Evolutionary conservation across 2,113 vertebrate genomes (phyloP).

Genomic region (Pogona vitticeps): DNA sequence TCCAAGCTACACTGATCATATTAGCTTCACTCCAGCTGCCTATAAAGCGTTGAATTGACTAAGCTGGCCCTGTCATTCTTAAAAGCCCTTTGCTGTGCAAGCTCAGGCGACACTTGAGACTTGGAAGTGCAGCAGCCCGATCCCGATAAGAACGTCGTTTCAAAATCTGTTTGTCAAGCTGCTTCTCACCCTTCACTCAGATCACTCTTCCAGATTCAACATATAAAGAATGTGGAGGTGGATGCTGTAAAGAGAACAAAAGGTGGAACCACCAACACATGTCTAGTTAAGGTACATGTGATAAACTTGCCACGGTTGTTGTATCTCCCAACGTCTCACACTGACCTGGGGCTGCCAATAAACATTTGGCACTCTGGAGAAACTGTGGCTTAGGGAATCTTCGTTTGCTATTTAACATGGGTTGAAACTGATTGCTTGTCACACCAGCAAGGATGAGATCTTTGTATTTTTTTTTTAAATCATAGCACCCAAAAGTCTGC

Average conservation of each 20-base stretch:
- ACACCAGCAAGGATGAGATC: too few species aligned
- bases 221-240: neutral
- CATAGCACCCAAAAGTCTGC: too few species aligned
- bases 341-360: neutral
- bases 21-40: conserved; percentile 42
- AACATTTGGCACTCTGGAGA: neutral
- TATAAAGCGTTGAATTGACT: conserved; percentile 39
- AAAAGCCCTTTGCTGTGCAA: conserved; percentile 4
- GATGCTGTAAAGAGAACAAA: conserved; percentile 15
- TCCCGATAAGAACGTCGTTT: neutral
- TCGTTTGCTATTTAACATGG: neutral
- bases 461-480: neutral
- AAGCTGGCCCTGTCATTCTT: conserved; percentile 20
- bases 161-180: conserved; percentile 27
- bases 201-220: neutral
- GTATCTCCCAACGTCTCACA: neutral
- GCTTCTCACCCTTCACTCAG: conserved; percentile 12
- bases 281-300: neutral
- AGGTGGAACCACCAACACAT: neutral
- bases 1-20: conserved; percentile 34
- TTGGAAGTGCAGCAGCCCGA: neutral
- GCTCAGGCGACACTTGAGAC: neutral
- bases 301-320: neutral
- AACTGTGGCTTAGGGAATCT: neutral
- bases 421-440: neutral